Percentiles rank a stretch among this genome's conserved stretches.
Conservation (phyloP, 2,888 invertebrate species). For the Drepanosiphum platanoidis region DNA sequence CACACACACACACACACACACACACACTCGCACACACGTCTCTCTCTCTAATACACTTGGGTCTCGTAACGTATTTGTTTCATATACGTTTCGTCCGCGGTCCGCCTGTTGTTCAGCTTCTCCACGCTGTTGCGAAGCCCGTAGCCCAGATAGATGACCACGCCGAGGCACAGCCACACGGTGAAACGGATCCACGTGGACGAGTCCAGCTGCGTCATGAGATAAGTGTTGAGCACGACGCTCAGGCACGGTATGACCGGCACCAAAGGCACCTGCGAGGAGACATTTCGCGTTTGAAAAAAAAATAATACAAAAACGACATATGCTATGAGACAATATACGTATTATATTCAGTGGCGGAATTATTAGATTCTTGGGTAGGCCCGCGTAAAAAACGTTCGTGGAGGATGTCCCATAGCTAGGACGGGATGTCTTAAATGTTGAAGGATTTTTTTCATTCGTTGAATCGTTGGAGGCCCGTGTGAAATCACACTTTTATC, state of each 20-base stretch:
- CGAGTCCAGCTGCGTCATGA: constrained; percentile 82
- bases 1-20: background rate
- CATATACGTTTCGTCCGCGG: constrained; percentile 30
- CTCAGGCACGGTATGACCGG: constrained; percentile 84
- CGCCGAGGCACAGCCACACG: constrained; percentile 85
- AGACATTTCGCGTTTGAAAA: too few species aligned
- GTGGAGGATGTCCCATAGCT: too few species aligned
- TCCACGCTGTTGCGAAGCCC: constrained; percentile 79
- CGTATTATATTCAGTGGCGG: too few species aligned
- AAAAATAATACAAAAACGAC: too few species aligned
- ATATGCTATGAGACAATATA: too few species aligned
- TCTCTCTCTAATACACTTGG: constrained; percentile 3
- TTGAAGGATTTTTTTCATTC: too few species aligned
- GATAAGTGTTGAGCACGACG: constrained; percentile 83
- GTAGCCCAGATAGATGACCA: constrained; percentile 86
- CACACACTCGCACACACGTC: background rate
- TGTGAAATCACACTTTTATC: too few species aligned
- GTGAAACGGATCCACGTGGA: constrained; percentile 86
- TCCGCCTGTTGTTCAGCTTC: constrained; percentile 15
- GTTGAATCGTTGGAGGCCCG: too few species aligned
- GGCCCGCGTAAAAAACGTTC: too few species aligned
- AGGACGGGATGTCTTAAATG: too few species aligned
- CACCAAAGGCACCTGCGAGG: constrained; percentile 82
- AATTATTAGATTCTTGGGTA: too few species aligned
- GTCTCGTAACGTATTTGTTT: constrained; percentile 45